Conservation (phyloP, 2,113 vertebrate genomes). For the Lycocorax pyrrhopterus region DNA sequence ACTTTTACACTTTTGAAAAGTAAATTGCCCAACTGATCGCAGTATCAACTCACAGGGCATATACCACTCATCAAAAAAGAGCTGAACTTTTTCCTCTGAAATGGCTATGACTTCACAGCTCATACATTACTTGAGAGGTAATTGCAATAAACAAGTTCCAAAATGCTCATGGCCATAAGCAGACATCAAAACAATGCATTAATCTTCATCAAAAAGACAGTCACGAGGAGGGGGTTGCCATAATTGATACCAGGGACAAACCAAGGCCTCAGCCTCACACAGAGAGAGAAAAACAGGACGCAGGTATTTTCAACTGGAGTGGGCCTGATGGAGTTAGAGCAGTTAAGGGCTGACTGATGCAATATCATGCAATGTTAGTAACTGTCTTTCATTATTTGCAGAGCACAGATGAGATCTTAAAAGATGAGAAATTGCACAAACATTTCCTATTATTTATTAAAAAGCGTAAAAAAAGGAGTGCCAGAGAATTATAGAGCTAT, state of each 20-base stretch:
- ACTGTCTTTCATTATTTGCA: not conserved
- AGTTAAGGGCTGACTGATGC: not conserved
- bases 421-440: not conserved
- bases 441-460: not conserved
- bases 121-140: not conserved
- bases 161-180: not conserved
- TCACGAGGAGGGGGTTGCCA: not conserved
- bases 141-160: not conserved
- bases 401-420: not conserved
- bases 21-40: not conserved
- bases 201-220: not conserved
- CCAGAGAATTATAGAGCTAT: not conserved
- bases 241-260: constrained; percentile 31
- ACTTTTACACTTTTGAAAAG: not conserved
- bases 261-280: not conserved
- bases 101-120: not conserved
- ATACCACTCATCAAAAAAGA: not conserved
- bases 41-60: not conserved
- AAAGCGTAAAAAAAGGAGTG: not conserved
- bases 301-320: not conserved
- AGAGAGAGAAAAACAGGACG: not conserved
- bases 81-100: not conserved
- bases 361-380: not conserved
- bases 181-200: constrained; percentile 16
- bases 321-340: not conserved